phyloP scores from a whole-genome alignment of 2,797 vertebrate species.

The Syngnathus rostellatus region DNA sequence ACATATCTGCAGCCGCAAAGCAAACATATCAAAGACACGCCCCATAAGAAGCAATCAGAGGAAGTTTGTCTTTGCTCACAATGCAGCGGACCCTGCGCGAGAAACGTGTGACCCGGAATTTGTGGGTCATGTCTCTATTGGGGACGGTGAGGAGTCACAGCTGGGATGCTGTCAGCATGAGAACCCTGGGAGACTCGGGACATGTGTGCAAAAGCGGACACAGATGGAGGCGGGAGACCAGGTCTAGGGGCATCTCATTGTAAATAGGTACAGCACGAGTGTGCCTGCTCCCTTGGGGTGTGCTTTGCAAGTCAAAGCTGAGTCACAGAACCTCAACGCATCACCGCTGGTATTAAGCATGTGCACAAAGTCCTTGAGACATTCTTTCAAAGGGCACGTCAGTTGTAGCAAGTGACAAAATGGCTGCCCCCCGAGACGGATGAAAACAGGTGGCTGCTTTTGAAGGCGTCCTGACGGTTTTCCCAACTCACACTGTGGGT shows the following conservation, averaged over 20 bases:
- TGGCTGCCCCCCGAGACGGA: too few species aligned
- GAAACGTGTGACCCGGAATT: conserved; percentile 38
- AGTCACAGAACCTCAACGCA: conserved; percentile 25
- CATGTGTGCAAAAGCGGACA: conserved; percentile 26
- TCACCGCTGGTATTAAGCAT: conserved; percentile 43
- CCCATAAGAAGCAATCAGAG: neutral
- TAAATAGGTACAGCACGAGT: conserved; percentile 46
- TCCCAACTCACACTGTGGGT: conserved; percentile 89
- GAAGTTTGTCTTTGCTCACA: conserved; percentile 1
- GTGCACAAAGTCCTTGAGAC: conserved; percentile 36
- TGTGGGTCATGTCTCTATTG: conserved; percentile 30
- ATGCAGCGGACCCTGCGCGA: conserved; percentile 28
- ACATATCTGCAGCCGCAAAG: conserved; percentile 72
- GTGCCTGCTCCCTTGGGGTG: conserved; percentile 26
- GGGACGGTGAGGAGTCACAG: conserved; percentile 24
- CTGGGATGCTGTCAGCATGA: conserved; percentile 33
- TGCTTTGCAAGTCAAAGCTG: conserved; percentile 47
- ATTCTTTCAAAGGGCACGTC: conserved; percentile 6
- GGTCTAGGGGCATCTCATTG: conserved; percentile 39
- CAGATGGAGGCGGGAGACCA: conserved; percentile 21
- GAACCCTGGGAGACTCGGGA: conserved; percentile 21
- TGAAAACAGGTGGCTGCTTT: neutral
- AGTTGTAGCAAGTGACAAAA: too few species aligned
- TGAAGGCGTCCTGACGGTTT: conserved; percentile 29
- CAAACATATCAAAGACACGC: conserved; percentile 8